These are phyloP conservation scores for Neoaliturus tenellus DNA, from an alignment of 2,888 invertebrate species.

Conservation along the genomic window DNA sequence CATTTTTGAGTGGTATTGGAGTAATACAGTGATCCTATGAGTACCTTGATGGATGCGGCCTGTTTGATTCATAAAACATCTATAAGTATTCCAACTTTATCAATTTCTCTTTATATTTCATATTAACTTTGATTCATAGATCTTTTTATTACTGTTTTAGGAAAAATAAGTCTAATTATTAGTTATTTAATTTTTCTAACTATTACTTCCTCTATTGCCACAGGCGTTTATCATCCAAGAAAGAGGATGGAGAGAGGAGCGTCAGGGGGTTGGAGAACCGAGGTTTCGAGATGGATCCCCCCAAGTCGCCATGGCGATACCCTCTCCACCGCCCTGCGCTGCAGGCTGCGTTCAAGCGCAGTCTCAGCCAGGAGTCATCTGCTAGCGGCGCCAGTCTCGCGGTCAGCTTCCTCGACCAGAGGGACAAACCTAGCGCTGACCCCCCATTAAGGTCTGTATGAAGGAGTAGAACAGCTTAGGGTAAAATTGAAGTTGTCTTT, in stretches of 20 bases:
- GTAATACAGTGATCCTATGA: too few relatives aligned
- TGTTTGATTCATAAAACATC: too few relatives aligned
- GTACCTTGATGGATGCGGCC: too few relatives aligned
- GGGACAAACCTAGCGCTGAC: constrained; percentile 9
- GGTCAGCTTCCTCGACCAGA: constrained; percentile 49
- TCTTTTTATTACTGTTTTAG: too few relatives aligned
- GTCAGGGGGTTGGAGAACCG: constrained; percentile 80
- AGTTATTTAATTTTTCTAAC: too few relatives aligned
- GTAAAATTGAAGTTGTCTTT: too few relatives aligned
- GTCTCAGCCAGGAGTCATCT: constrained; percentile 67
- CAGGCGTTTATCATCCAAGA: constrained; percentile 83
- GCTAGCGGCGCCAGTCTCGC: constrained; percentile 67
- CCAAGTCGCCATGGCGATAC: constrained; percentile 87
- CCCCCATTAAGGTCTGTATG: constrained; percentile 47
- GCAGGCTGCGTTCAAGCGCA: constrained; percentile 69
- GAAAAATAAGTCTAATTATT: too few relatives aligned
- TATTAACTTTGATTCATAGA: too few relatives aligned
- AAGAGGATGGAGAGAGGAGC: constrained; percentile 74
- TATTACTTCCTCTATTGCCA: constrained; percentile 59
- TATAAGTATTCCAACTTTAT: too few relatives aligned
- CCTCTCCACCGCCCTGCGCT: constrained; percentile 74
- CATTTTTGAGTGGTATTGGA: too few relatives aligned
- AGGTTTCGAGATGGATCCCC: constrained; percentile 80
- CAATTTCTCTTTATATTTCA: too few relatives aligned
- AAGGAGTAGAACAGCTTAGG: too few relatives aligned